Evolutionary conservation across 2,888 invertebrate genomes (phyloP).

Genomic region (Limulus polyphemus): DNA sequence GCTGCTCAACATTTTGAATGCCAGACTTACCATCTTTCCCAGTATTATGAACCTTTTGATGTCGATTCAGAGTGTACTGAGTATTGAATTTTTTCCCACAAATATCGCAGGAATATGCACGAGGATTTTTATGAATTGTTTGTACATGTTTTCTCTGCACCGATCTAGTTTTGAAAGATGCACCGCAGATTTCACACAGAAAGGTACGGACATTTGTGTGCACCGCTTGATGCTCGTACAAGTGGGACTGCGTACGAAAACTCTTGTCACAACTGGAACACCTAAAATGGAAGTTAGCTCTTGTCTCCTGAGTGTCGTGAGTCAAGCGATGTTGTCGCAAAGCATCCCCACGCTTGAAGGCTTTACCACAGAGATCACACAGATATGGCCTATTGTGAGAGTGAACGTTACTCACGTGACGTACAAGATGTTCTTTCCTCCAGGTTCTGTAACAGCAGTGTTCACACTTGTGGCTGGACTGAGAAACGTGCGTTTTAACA

Average conservation of each 20-base stretch:
- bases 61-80: conserved; percentile 36
- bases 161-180: conserved; percentile 40
- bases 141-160: conserved; percentile 38
- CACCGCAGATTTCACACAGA: conserved; percentile 44
- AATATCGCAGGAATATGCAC: conserved; percentile 33
- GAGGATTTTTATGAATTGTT: conserved; percentile 37
- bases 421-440: conserved; percentile 35
- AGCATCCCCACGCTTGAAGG: conserved; percentile 43
- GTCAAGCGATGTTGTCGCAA: conserved; percentile 40
- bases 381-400: conserved; percentile 42
- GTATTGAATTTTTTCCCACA: conserved; percentile 39
- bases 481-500: conserved; percentile 28
- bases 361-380: conserved; percentile 43
- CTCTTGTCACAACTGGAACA: conserved; percentile 35
- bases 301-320: conserved; percentile 32
- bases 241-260: conserved; percentile 36
- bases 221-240: conserved; percentile 35
- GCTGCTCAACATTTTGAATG: too few species aligned
- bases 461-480: conserved; percentile 31
- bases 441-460: conserved; percentile 36
- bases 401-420: conserved; percentile 41
- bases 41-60: conserved; percentile 32
- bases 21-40: too few species aligned
- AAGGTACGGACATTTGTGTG: conserved; percentile 40
- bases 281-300: conserved; percentile 26